Conservation (phyloP, 2,797 vertebrate genomes). For the Limosa lapponica region DNA sequence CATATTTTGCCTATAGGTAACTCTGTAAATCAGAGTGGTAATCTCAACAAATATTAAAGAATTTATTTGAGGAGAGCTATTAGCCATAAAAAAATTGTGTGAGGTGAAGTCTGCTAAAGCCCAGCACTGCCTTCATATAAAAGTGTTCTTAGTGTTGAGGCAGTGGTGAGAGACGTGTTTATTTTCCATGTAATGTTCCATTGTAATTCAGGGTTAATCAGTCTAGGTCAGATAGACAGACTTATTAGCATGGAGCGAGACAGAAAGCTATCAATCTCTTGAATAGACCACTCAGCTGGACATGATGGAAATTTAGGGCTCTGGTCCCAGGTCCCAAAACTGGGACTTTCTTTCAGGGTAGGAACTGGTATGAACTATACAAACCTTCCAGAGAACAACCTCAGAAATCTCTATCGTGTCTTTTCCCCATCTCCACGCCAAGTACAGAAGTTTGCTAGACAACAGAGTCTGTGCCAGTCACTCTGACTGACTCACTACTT, state of each 20-base stretch:
- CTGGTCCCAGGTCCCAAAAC: background rate
- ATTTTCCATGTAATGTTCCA: background rate
- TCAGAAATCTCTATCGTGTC: background rate
- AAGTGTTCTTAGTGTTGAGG: background rate
- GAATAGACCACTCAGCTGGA: background rate
- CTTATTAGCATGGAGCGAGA: rapidly evolving
- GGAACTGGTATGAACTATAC: background rate
- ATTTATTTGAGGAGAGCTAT: background rate
- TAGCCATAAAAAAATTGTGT: background rate
- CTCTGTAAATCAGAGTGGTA: background rate
- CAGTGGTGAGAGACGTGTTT: background rate
- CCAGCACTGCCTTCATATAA: background rate
- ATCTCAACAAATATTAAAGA: background rate
- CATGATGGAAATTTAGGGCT: background rate
- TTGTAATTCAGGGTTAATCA: background rate
- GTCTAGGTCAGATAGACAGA: background rate
- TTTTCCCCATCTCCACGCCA: background rate
- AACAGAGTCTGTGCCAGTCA: background rate
- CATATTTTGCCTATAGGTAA: background rate
- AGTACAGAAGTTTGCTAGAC: background rate
- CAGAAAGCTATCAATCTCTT: background rate
- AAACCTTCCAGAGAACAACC: background rate
- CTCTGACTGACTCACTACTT: background rate
- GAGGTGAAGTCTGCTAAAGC: background rate
- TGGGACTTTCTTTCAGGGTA: background rate